Evolutionary conservation across 1,140 invertebrate species (phyloP).

Genomic region (Chrysomallon squamiferum): DNA sequence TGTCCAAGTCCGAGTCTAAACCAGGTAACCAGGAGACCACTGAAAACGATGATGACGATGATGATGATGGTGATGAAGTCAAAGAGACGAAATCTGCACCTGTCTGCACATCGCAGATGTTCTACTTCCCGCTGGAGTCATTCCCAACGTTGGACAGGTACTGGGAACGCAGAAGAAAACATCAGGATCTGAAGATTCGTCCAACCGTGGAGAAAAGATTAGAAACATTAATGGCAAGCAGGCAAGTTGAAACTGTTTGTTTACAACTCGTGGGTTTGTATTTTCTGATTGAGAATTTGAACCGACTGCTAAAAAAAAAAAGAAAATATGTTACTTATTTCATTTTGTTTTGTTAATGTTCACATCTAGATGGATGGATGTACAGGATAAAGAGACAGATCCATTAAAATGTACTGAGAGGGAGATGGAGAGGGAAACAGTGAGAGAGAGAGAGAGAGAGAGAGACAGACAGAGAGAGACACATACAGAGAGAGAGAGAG

Average conservation of each 20-base stretch:
- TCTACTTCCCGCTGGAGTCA: conserved; percentile 42
- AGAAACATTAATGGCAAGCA: conserved; percentile 43
- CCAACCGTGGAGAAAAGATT: conserved; percentile 43
- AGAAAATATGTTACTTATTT: too few species aligned
- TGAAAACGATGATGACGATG: not conserved
- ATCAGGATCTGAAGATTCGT: conserved; percentile 28
- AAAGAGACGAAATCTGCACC: too few species aligned
- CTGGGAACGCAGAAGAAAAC: conserved; percentile 28
- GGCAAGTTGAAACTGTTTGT: too few species aligned
- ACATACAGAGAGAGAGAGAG: not conserved
- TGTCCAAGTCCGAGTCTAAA: not conserved
- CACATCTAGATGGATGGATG: too few species aligned
- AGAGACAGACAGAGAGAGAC: not conserved
- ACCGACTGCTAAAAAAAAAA: too few species aligned
- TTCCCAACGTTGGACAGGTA: conserved; percentile 50
- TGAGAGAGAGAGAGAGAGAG: not conserved
- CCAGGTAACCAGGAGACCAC: not conserved
- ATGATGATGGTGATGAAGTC: not conserved
- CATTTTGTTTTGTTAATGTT: too few species aligned
- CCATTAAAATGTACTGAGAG: too few species aligned
- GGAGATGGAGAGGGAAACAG: not conserved
- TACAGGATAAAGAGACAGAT: too few species aligned
- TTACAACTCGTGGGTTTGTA: too few species aligned
- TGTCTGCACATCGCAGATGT: conserved; percentile 32
- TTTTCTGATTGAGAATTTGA: too few species aligned